Conservation (phyloP, 1,140 invertebrate species). For the Brachionus asplanchnoidis region DNA sequence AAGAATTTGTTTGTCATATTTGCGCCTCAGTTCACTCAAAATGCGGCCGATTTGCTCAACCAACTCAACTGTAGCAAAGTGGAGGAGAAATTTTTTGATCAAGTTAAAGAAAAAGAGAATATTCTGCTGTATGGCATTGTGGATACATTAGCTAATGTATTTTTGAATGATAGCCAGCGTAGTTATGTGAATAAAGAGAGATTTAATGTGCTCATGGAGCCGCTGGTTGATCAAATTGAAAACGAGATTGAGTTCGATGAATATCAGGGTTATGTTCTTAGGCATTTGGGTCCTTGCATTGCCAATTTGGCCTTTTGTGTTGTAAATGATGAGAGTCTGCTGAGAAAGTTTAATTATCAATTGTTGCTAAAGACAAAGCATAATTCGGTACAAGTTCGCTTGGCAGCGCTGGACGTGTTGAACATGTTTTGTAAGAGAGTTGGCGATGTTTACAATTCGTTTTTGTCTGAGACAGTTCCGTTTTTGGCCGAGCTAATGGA, state of each 20-base stretch:
- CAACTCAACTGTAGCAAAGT: constrained; percentile 43
- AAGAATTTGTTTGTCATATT: constrained; percentile 83
- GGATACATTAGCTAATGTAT: constrained; percentile 32
- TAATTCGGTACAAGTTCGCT: constrained; percentile 59
- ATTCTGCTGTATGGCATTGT: neutral
- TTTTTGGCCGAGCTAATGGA: constrained; percentile 61
- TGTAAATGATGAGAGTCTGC: constrained; percentile 73
- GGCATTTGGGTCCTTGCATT: constrained; percentile 70
- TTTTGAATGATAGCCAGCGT: constrained; percentile 70
- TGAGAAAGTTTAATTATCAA: constrained; percentile 82
- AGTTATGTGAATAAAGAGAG: constrained; percentile 73
- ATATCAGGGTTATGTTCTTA: constrained; percentile 63
- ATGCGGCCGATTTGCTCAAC: constrained; percentile 67
- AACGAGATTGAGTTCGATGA: constrained; percentile 66
- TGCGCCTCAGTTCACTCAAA: constrained; percentile 74
- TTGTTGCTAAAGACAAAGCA: constrained; percentile 78
- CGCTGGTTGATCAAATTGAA: constrained; percentile 79
- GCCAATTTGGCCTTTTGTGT: constrained; percentile 71
- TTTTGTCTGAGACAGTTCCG: constrained; percentile 59
- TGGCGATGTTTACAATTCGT: constrained; percentile 55
- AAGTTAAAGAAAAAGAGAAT: constrained; percentile 46
- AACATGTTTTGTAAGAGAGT: constrained; percentile 54
- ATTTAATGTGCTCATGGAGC: constrained; percentile 75
- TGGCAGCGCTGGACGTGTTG: constrained; percentile 52
- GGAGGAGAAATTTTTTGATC: neutral